Evolutionary conservation across 53 echinoderm and acorn worm genomes (phyloP).

Genomic region (Astropecten irregularis): DNA sequence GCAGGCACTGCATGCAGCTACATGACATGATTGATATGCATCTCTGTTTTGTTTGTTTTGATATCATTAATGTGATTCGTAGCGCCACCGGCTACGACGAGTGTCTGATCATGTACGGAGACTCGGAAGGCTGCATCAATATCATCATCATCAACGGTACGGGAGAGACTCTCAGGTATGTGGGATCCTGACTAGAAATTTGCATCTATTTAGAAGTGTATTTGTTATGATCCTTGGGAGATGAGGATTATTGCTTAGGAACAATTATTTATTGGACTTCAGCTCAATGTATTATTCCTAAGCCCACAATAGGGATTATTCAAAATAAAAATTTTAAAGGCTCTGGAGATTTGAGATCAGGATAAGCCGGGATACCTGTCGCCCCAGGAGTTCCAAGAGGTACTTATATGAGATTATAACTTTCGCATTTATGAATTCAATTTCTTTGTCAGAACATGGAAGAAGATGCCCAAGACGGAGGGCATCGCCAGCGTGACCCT

Average conservation of each 20-base stretch:
- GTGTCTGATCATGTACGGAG: constrained; percentile 94
- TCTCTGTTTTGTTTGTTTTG: not conserved
- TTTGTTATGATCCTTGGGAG: not conserved
- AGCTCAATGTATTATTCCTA: no score
- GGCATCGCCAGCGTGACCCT: constrained; percentile 99
- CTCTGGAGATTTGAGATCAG: no score
- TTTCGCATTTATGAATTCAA: no score
- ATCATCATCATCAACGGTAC: constrained; percentile 95
- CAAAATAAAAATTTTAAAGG: no score
- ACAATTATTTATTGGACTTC: no score
- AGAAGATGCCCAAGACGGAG: constrained; percentile 99
- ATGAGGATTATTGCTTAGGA: no score
- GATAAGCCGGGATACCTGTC: no score
- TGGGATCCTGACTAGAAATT: not conserved
- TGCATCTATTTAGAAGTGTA: not conserved
- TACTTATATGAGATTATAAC: no score
- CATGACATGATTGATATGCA: no score
- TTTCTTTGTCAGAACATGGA: constrained; percentile 98
- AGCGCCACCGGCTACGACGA: constrained; percentile 96
- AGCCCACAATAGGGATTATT: no score
- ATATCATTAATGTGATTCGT: not conserved
- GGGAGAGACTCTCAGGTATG: constrained; percentile 94
- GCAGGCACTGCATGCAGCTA: no score
- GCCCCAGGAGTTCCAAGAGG: no score
- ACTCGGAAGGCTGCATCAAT: constrained; percentile 94